These are phyloP conservation scores for Solenopsis invicta DNA, from an alignment of 1,140 invertebrate genomes.

Conservation along the genomic window DNA sequence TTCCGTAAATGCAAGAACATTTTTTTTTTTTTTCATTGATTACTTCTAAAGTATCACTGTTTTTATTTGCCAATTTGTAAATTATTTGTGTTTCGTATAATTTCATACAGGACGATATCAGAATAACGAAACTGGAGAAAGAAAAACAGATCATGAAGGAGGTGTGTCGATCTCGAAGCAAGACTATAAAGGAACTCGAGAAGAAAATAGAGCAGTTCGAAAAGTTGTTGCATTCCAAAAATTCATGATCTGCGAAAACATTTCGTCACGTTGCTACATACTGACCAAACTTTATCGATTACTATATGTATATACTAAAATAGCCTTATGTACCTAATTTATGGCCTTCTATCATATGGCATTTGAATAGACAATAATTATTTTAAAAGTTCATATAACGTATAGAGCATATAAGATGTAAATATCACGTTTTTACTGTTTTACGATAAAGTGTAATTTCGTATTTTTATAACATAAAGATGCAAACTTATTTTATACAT, in stretches of 20 bases:
- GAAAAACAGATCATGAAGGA: conserved; percentile 78
- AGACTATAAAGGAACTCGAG: conserved; percentile 75
- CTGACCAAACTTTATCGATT: neutral
- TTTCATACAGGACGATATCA: conserved; percentile 71
- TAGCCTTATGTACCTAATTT: neutral
- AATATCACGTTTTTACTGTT: conserved; percentile 2
- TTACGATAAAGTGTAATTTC: neutral
- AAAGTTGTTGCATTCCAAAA: neutral
- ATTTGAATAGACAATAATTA: neutral
- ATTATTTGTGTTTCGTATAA: conserved; percentile 30
- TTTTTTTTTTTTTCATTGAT: neutral
- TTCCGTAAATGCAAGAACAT: neutral
- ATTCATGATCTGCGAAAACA: neutral
- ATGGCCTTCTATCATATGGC: neutral
- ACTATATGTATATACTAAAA: neutral
- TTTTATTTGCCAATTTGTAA: conserved; percentile 3
- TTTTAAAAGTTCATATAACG: neutral
- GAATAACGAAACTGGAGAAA: conserved; percentile 76
- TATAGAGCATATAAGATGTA: conserved; percentile 16
- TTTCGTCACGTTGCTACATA: neutral
- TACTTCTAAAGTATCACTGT: neutral
- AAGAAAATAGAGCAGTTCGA: conserved; percentile 64
- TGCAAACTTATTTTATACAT: conserved; percentile 18
- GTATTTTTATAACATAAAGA: conserved; percentile 16
- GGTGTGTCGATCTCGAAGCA: conserved; percentile 72